These are phyloP conservation scores for Cataglyphis livida DNA, from an alignment of 2,888 invertebrate genomes.

Conservation along the genomic window DNA sequence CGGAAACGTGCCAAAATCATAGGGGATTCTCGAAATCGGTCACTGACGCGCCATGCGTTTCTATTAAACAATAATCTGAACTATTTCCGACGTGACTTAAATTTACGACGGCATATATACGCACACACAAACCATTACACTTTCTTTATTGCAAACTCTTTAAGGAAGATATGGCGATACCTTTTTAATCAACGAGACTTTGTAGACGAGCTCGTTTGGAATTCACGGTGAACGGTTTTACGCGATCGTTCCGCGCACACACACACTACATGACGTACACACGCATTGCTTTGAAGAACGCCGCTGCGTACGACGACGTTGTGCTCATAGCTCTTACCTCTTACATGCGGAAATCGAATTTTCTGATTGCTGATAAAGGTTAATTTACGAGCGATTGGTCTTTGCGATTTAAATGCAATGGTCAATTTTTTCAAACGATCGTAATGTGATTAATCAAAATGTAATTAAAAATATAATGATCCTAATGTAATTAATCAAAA, in stretches of 20 bases:
- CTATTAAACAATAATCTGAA: not conserved
- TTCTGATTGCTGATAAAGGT: constrained; percentile 49
- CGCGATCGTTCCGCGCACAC: constrained; percentile 11
- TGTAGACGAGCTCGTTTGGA: constrained; percentile 34
- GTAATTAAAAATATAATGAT: not conserved
- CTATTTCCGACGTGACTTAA: not conserved
- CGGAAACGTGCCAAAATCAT: constrained; percentile 66
- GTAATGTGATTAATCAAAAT: not conserved
- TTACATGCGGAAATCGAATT: constrained; percentile 45
- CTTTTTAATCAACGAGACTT: constrained; percentile 24
- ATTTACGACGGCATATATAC: not conserved
- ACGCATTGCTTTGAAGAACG: constrained; percentile 45
- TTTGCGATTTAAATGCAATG: not conserved
- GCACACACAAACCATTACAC: not conserved
- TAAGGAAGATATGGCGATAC: constrained; percentile 5
- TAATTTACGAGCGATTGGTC: constrained; percentile 39
- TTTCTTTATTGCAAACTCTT: not conserved
- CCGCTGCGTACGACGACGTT: constrained; percentile 41
- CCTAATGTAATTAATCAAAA: not conserved
- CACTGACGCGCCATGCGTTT: not conserved
- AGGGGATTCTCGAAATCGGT: constrained; percentile 62
- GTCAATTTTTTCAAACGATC: not conserved
- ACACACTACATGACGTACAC: not conserved
- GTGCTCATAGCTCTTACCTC: constrained; percentile 21
- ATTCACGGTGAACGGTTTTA: constrained; percentile 35